Evolutionary conservation across 2,797 vertebrate genomes (phyloP).

Genomic region (Pipistrellus pygmaeus): DNA sequence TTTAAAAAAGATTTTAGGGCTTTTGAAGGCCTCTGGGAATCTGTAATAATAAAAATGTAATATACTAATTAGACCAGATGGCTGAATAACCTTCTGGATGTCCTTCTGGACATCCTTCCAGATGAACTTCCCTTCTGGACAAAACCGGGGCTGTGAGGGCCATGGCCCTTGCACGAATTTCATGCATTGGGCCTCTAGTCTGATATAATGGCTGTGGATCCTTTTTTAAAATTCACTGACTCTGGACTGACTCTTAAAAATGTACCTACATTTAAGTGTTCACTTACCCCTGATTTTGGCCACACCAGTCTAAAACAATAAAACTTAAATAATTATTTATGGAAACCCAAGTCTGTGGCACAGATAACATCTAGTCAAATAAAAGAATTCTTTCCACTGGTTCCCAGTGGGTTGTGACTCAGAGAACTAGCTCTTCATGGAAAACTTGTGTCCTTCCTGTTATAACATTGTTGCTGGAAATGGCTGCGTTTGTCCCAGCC

Average conservation of each 20-base stretch:
- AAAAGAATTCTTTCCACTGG: background rate
- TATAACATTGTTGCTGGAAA: background rate
- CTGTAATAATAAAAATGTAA: no score
- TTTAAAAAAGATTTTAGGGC: background rate
- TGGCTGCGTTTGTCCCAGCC: background rate
- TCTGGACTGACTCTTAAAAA: background rate
- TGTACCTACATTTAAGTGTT: background rate
- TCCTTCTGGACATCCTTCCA: no score
- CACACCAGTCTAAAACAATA: background rate
- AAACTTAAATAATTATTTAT: conserved; percentile 6
- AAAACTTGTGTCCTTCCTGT: background rate
- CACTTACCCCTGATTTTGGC: background rate
- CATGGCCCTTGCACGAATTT: no score
- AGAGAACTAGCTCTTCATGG: background rate
- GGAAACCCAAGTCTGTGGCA: background rate
- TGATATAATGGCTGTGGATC: background rate
- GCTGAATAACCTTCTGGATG: no score
- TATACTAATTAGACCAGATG: no score
- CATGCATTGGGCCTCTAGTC: no score
- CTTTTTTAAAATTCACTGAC: background rate
- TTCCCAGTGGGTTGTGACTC: background rate
- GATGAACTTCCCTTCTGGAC: no score
- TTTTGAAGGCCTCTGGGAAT: conserved; percentile 31
- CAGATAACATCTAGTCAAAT: background rate
- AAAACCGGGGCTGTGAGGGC: no score